Evolutionary conservation across 2,113 vertebrate species (phyloP).

Genomic region (Triplophysa dalaica): DNA sequence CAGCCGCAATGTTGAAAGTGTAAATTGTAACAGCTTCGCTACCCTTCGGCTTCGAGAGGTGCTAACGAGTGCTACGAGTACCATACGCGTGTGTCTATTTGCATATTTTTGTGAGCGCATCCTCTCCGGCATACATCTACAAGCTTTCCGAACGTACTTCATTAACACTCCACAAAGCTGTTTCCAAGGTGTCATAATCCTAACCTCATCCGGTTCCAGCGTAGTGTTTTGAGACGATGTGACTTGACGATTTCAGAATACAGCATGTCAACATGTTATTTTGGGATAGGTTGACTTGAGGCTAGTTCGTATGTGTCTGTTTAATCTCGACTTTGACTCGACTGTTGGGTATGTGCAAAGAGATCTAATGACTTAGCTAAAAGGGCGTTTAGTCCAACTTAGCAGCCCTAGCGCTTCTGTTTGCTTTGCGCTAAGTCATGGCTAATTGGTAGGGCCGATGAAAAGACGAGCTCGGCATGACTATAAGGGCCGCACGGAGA

Average conservation of each 20-base stretch:
- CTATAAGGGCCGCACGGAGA: neutral
- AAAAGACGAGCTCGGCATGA: constrained; percentile 18
- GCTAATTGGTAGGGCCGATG: constrained; percentile 44
- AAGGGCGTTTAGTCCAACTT: constrained; percentile 36
- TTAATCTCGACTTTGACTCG: neutral
- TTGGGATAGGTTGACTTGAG: neutral
- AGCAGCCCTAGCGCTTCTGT: constrained; percentile 25
- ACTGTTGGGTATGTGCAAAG: constrained; percentile 30
- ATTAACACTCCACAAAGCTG: constrained; percentile 33
- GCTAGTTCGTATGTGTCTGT: neutral
- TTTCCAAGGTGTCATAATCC: constrained; percentile 29
- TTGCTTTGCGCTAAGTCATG: constrained; percentile 27
- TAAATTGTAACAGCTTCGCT: constrained; percentile 54
- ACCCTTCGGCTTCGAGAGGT: constrained; percentile 42
- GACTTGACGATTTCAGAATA: constrained; percentile 1
- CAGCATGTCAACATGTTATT: neutral
- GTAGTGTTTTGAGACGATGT: neutral
- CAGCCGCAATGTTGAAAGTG: constrained; percentile 41
- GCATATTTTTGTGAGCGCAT: constrained; percentile 27
- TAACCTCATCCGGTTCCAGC: neutral
- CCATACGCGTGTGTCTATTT: constrained; percentile 30
- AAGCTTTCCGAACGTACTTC: constrained; percentile 21
- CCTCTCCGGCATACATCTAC: constrained; percentile 3
- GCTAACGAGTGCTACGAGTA: constrained; percentile 51
- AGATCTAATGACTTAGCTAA: constrained; percentile 42